Evolutionary conservation across 2,797 vertebrate genomes (phyloP), one percentile per base, ranked within the genome.

Genomic region (Perodicticus potto): DNA sequence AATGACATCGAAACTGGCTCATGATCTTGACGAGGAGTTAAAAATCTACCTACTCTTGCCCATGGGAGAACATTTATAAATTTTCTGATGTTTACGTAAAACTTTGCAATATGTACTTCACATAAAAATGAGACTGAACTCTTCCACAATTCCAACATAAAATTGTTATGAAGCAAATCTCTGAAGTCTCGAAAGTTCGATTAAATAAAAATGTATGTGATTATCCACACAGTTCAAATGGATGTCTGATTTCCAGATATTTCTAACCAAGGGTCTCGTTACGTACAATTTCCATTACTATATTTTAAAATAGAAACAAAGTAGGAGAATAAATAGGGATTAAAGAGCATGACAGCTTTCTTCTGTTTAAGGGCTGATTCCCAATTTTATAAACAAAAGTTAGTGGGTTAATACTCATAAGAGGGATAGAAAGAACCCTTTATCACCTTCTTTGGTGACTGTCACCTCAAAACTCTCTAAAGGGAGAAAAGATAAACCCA

Each of bases 401-500:
- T 99, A 99, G 99, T 99, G 99, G 99, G 99, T 99, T 99, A 99
- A 99, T 99, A 98, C 91, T 98, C 97, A 98, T 98, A 99, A 98
- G 99, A 98, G 99, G 99, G 99, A 99, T 98, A 99, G 98, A 99
- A 99, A 99, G 99, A 99, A 99, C 99, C 99, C 99, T 99, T 99
- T 98, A 99, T 99, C 99, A 99, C 99, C 99, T 99, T 99, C 99
- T 99, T 99, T 99, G 99, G 99, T 99, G 99, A 99, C 99, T 99
- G 99, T 99, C 99, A 99, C 99, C 99, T 99, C 99, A 99, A 99
- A 99, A 99, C 99, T 99, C 99, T 99, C 99, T 99, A 99, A 99
- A 99, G 98, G 99, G 98, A 99, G 99, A 99, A 99, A 99, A 99
- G 99, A 99, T 99, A 99, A 99, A 99, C 99, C 99, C 98, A 98